Percentiles rank a stretch among this genome's conserved stretches.
These are phyloP conservation scores for Cylindroiulus punctatus DNA, from an alignment of 2,888 invertebrate genomes.

Conservation along the genomic window DNA sequence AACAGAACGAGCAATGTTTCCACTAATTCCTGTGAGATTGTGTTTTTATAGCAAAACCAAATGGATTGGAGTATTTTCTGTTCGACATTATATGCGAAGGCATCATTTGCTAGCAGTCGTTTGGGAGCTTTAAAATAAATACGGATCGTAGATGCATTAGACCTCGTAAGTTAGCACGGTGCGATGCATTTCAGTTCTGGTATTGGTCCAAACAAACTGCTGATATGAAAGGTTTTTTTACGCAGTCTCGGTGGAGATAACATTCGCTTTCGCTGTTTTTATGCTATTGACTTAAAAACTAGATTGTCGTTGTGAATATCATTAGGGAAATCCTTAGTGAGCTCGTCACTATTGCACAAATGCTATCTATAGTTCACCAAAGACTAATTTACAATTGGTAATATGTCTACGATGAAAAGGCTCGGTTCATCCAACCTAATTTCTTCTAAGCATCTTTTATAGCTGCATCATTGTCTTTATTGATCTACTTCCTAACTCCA, in stretches of 20 bases:
- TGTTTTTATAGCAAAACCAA: constrained; percentile 44
- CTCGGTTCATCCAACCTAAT: constrained; percentile 47
- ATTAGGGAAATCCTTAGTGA: constrained; percentile 45
- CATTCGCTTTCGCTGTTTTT: constrained; percentile 42
- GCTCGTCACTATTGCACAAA: constrained; percentile 35
- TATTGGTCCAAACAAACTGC: constrained; percentile 47
- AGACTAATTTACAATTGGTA: constrained; percentile 47
- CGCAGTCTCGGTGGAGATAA: background rate
- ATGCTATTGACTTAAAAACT: constrained; percentile 45
- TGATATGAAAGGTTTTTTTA: constrained; percentile 36
- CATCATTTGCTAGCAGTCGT: constrained; percentile 36
- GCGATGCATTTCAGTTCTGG: constrained; percentile 40
- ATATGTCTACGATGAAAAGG: constrained; percentile 40
- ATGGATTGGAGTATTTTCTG: constrained; percentile 44
- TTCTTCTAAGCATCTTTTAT: constrained; percentile 47
- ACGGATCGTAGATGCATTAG: constrained; percentile 45
- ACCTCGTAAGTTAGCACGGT: constrained; percentile 33
- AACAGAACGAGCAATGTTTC: background rate
- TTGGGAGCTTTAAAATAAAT: constrained; percentile 47
- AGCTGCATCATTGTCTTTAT: constrained; percentile 47
- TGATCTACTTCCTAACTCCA: constrained; percentile 44
- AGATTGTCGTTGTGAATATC: constrained; percentile 44
- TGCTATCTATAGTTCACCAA: constrained; percentile 43
- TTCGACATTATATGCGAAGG: constrained; percentile 26
- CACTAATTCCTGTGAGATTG: constrained; percentile 41